phyloP scores from a whole-genome alignment of 2,113 vertebrate species.

The Rhineura floridana region DNA sequence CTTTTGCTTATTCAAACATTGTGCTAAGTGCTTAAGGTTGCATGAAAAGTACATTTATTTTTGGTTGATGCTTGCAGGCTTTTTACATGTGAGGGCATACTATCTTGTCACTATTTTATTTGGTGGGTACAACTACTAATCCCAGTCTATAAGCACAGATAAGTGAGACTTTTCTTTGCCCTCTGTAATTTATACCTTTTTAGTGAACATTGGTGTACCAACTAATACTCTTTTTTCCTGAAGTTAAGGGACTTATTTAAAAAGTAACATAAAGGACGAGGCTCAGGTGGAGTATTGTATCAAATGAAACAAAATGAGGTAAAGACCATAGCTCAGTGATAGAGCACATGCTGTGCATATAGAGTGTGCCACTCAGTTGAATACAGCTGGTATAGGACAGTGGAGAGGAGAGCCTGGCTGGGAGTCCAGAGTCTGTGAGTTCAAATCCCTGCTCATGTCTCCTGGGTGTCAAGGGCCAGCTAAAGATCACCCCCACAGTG shows the following conservation, averaged over 20 bases:
- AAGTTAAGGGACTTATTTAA: not conserved
- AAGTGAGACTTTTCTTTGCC: not conserved
- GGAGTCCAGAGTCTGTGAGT: too few relatives aligned
- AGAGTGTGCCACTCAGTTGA: too few relatives aligned
- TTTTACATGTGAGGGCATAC: not conserved
- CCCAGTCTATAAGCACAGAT: not conserved
- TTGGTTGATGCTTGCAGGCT: not conserved
- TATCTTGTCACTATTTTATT: not conserved
- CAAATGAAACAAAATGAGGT: not conserved
- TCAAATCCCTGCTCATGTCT: too few relatives aligned
- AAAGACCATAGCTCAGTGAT: too few relatives aligned
- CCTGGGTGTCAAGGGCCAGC: too few relatives aligned
- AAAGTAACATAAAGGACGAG: not conserved
- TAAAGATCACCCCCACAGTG: too few relatives aligned
- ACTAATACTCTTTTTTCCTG: not conserved
- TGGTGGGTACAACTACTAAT: not conserved
- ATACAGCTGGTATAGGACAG: too few relatives aligned
- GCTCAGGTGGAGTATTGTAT: not conserved
- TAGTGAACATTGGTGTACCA: not conserved
- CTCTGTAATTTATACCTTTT: not conserved
- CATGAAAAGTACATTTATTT: slow-evolving; percentile 9
- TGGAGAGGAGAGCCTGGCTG: too few relatives aligned
- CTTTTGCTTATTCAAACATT: slow-evolving; percentile 12
- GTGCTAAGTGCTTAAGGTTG: not conserved
- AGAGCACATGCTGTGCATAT: not conserved